Conservation (phyloP, 2,113 vertebrate genomes). For the Malurus melanocephalus region DNA sequence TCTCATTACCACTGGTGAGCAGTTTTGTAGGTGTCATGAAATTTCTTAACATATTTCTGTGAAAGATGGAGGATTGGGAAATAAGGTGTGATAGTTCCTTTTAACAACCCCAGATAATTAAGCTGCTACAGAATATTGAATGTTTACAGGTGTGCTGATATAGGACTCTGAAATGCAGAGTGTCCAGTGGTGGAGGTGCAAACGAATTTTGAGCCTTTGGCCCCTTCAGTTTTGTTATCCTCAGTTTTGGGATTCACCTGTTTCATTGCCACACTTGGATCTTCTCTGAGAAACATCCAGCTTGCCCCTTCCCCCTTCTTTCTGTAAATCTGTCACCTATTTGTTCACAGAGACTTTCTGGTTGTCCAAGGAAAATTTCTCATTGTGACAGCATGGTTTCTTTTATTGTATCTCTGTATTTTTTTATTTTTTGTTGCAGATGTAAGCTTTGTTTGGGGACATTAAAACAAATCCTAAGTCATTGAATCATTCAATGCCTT, state of each 20-base stretch:
- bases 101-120: background rate
- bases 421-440: background rate
- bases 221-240: background rate
- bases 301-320: background rate
- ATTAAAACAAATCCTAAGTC: background rate
- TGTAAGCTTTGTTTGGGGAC: background rate
- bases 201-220: background rate
- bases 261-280: background rate
- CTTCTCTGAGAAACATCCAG: background rate
- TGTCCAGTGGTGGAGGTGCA: background rate
- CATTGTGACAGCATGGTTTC: fast-evolving
- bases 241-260: background rate
- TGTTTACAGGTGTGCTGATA: background rate
- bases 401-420: background rate
- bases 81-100: background rate
- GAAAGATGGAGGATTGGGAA: background rate
- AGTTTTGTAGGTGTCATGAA: background rate
- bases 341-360: background rate
- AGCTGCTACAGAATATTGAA: background rate
- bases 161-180: background rate
- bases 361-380: background rate
- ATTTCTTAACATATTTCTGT: background rate
- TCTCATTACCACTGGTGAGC: background rate
- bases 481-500: background rate
- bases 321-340: background rate